Conservation (phyloP, 2,113 vertebrate genomes). For the Thamnophis sirtalis region DNA sequence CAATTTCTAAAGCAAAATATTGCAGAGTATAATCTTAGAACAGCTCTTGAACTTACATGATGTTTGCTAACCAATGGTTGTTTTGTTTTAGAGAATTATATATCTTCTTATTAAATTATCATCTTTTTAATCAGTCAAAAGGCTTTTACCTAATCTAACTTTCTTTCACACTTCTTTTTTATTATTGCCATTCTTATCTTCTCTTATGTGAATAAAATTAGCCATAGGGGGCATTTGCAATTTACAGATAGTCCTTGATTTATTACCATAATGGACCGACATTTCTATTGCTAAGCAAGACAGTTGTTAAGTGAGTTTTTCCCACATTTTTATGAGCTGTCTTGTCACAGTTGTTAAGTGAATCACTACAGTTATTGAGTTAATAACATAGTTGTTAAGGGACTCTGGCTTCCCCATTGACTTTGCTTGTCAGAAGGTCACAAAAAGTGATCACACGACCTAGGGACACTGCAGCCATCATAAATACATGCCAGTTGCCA, state of each 20-base stretch:
- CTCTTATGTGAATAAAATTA: neutral
- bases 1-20: neutral
- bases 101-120: neutral
- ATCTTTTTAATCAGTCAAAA: neutral
- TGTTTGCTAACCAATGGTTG: neutral
- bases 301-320: neutral
- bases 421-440: neutral
- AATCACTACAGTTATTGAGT: neutral
- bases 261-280: neutral
- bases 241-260: neutral
- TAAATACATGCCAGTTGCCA: neutral
- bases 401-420: neutral
- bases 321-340: neutral
- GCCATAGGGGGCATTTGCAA: neutral
- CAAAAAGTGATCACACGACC: neutral
- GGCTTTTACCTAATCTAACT: neutral
- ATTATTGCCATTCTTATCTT: neutral
- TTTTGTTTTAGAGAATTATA: neutral
- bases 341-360: neutral
- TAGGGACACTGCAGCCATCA: fast-evolving
- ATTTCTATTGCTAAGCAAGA: neutral
- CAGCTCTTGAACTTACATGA: neutral
- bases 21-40: neutral
- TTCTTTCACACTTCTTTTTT: neutral
- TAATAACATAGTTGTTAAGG: neutral